Conservation (phyloP, 2,797 vertebrate genomes). For the Tachyglossus aculeatus region DNA sequence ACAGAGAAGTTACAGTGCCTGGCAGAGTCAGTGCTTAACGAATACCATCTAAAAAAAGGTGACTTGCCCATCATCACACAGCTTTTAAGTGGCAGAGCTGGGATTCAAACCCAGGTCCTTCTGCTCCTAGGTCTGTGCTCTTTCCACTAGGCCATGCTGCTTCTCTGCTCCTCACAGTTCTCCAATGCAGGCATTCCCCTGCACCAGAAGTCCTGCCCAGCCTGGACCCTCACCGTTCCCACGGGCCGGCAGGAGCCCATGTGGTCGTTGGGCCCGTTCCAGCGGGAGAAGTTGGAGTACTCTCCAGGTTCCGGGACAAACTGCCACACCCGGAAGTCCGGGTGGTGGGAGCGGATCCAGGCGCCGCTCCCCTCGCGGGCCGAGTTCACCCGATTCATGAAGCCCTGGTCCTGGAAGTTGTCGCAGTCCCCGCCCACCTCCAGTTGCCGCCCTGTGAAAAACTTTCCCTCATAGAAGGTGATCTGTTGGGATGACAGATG, state of each 20-base stretch:
- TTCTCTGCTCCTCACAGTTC: fast-evolving
- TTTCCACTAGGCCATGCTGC: too few species aligned
- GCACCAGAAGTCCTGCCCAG: background rate
- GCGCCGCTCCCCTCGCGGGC: slow-evolving; percentile 87
- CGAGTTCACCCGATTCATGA: slow-evolving; percentile 90
- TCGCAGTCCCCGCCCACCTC: slow-evolving; percentile 86
- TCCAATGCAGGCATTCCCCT: background rate
- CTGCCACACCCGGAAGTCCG: slow-evolving; percentile 90
- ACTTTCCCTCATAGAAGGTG: slow-evolving; percentile 87
- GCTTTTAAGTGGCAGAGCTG: background rate
- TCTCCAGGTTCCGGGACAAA: slow-evolving; percentile 89
- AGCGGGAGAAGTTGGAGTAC: slow-evolving; percentile 88
- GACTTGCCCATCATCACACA: too few species aligned
- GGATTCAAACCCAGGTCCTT: background rate
- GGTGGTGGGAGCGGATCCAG: slow-evolving; percentile 90
- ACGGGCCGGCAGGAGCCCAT: slow-evolving; percentile 91
- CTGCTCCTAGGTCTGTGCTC: background rate
- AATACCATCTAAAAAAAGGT: too few species aligned
- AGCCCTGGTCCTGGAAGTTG: slow-evolving; percentile 91
- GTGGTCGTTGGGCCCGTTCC: slow-evolving; percentile 90
- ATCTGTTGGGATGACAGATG: slow-evolving; percentile 76
- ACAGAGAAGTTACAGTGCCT: too few species aligned
- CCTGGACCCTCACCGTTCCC: slow-evolving; percentile 81
- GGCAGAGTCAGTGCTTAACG: too few species aligned
- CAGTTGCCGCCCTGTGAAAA: slow-evolving; percentile 89